Percentiles rank a stretch among this genome's conserved stretches.
Evolutionary conservation across 1,140 invertebrate species (phyloP).

Genomic region (Apis cerana): DNA sequence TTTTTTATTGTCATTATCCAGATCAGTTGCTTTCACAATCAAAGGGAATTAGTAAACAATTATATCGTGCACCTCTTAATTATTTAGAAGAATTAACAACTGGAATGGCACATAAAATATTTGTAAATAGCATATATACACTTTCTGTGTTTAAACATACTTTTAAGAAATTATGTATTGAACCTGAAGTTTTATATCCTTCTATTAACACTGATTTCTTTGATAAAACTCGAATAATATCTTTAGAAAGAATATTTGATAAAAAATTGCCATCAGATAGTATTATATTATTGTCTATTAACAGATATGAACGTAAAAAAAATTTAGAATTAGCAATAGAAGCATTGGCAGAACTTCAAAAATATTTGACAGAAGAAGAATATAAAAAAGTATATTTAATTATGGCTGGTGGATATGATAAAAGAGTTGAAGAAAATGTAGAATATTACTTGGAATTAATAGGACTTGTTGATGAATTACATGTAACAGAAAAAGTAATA

Average conservation of each 20-base stretch:
- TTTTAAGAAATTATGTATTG: constrained; percentile 86
- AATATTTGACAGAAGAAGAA: constrained; percentile 80
- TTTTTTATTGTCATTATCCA: constrained; percentile 99
- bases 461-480: constrained; percentile 84
- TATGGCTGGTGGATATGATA: constrained; percentile 99
- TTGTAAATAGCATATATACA: constrained; percentile 98
- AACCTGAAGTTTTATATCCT: constrained; percentile 95
- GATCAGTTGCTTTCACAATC: constrained; percentile 92
- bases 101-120: constrained; percentile 90
- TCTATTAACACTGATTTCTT: constrained; percentile 93
- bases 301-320: constrained; percentile 99
- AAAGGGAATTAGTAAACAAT: constrained; percentile 86
- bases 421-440: constrained; percentile 93
- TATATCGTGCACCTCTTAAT: constrained; percentile 95
- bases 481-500: constrained; percentile 88
- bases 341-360: constrained; percentile 87
- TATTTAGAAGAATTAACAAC: constrained; percentile 96
- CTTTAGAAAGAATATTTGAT: constrained; percentile 79
- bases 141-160: constrained; percentile 91
- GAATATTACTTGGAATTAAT: constrained; percentile 92
- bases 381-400: constrained; percentile 90
- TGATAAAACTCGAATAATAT: constrained; percentile 82
- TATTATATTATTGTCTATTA: constrained; percentile 94
- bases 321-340: constrained; percentile 92
- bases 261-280: constrained; percentile 79